Conservation (phyloP, 1,140 invertebrate species). For the Probaryconus sp. region DNA sequence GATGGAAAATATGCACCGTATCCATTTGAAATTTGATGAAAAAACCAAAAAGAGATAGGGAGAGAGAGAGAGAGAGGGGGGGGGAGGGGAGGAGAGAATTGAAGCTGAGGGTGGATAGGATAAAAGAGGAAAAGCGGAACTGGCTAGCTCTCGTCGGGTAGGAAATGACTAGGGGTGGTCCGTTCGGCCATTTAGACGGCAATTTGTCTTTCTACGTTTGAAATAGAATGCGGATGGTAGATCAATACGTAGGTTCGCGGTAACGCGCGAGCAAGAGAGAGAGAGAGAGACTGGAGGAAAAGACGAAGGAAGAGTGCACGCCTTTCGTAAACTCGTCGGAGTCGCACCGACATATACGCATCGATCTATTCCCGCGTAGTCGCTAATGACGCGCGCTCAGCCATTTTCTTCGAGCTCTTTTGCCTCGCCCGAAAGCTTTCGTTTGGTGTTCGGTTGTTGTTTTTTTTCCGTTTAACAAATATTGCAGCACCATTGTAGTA, state of each 20-base stretch:
- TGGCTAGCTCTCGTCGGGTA: constrained; percentile 13
- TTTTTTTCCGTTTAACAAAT: too few species aligned
- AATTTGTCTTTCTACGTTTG: constrained; percentile 70
- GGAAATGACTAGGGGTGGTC: too few species aligned
- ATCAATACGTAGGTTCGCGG: constrained; percentile 72
- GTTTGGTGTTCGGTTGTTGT: too few species aligned
- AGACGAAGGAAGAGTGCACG: constrained; percentile 44
- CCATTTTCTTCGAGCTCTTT: too few species aligned
- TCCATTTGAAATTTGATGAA: too few species aligned
- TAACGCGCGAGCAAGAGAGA: constrained; percentile 51
- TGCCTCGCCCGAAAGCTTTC: too few species aligned
- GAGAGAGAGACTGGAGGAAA: constrained; percentile 38
- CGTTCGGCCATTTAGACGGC: constrained; percentile 39
- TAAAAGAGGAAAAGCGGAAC: not conserved
- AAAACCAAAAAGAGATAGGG: too few species aligned
- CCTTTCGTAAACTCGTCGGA: constrained; percentile 61
- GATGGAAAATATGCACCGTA: too few species aligned
- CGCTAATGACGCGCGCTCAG: constrained; percentile 42
- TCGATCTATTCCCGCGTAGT: constrained; percentile 42
- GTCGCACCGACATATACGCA: constrained; percentile 30
- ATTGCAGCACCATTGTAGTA: too few species aligned
- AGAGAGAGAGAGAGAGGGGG: too few species aligned
- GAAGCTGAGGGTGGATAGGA: not conserved
- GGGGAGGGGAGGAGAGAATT: too few species aligned
- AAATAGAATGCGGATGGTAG: constrained; percentile 70